Conservation (phyloP, 2,113 vertebrate species). For the Lophura nycthemera region DNA sequence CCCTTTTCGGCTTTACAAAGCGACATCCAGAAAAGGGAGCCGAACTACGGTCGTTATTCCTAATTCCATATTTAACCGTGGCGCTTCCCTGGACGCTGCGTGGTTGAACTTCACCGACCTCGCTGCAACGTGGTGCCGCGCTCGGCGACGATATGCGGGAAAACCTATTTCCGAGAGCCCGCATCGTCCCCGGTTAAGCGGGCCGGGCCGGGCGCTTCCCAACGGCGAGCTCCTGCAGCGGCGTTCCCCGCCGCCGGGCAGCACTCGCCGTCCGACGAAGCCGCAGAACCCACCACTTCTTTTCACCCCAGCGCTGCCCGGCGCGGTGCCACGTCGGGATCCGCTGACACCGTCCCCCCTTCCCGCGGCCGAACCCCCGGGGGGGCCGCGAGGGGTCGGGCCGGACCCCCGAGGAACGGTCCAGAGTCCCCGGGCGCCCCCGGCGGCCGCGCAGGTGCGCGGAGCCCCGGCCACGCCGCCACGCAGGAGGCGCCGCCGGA, state of each 20-base stretch:
- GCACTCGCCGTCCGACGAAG: too few relatives aligned
- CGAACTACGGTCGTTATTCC: background rate
- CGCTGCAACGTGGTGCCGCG: background rate
- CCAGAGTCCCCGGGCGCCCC: background rate
- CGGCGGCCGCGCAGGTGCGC: background rate
- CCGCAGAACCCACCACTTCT: background rate
- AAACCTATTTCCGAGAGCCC: background rate
- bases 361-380: background rate
- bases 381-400: too few relatives aligned
- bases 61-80: background rate
- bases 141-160: background rate
- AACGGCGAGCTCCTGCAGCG: too few relatives aligned
- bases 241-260: too few relatives aligned
- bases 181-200: background rate
- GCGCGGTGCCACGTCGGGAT: background rate
- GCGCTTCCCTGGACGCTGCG: background rate
- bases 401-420: too few relatives aligned
- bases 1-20: background rate
- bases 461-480: background rate
- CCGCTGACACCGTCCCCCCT: rapidly evolving
- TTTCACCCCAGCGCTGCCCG: background rate
- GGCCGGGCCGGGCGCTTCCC: too few relatives aligned
- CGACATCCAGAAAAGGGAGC: background rate
- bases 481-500: too few relatives aligned
- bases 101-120: background rate